Evolutionary conservation across 2,888 invertebrate genomes (phyloP).

Genomic region (Neoascia interrupta): DNA sequence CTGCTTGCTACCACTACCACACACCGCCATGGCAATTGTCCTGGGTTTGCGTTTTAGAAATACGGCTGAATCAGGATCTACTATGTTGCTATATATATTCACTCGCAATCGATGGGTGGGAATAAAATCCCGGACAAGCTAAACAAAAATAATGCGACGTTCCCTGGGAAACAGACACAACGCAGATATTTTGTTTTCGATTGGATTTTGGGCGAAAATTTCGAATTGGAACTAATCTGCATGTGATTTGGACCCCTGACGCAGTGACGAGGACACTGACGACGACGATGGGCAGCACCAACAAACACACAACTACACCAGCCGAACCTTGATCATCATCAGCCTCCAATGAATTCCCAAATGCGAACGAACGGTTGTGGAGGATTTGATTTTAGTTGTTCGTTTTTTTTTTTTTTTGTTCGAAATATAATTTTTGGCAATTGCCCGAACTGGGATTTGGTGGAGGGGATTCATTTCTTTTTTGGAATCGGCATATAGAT

Average conservation of each 20-base stretch:
- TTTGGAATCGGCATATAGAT: no score
- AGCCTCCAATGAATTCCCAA: slow-evolving; percentile 65
- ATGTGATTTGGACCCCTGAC: slow-evolving; percentile 62
- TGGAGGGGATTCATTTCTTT: no score
- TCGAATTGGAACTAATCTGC: slow-evolving; percentile 69
- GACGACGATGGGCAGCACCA: slow-evolving; percentile 10
- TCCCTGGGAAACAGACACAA: slow-evolving; percentile 58
- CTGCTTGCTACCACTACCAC: no score
- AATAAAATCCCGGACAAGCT: slow-evolving; percentile 58
- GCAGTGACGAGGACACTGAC: neutral
- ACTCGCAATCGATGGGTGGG: slow-evolving; percentile 3
- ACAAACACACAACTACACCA: neutral
- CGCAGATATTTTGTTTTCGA: slow-evolving; percentile 63
- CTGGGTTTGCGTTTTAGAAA: slow-evolving; percentile 57
- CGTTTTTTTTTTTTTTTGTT: neutral
- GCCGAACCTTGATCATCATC: slow-evolving; percentile 40
- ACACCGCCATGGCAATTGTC: slow-evolving; percentile 53
- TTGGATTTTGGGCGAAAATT: slow-evolving; percentile 66
- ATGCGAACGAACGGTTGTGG: slow-evolving; percentile 55
- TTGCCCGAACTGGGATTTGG: no score
- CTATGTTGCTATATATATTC: neutral
- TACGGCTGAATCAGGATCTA: slow-evolving; percentile 39
- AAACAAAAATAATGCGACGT: slow-evolving; percentile 66
- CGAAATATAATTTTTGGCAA: slow-evolving; percentile 10
- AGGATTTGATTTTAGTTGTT: slow-evolving; percentile 43